Percentiles rank a stretch among this genome's conserved stretches.
Conservation (phyloP, 1,140 invertebrate genomes). For the Batillaria attramentaria region DNA sequence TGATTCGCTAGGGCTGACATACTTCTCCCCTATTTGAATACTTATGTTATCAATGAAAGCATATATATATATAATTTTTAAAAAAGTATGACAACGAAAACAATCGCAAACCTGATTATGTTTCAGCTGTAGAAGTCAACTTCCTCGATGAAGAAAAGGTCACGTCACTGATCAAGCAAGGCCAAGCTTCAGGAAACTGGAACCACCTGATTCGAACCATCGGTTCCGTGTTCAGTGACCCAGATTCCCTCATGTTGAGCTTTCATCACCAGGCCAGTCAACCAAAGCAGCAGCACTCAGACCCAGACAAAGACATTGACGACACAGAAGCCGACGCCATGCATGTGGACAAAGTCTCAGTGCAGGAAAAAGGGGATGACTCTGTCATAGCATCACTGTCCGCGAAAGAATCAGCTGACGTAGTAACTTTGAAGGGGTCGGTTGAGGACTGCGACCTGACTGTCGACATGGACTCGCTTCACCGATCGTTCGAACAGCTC, state of each 20-base stretch:
- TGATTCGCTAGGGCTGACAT: too few relatives aligned
- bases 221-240: conserved; percentile 81
- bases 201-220: conserved; percentile 80
- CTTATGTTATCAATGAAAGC: too few relatives aligned
- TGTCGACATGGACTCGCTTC: conserved; percentile 75
- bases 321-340: conserved; percentile 45
- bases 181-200: conserved; percentile 78
- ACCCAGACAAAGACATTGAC: conserved; percentile 80
- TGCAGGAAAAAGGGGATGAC: conserved; percentile 26
- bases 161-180: conserved; percentile 78
- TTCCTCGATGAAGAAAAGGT: conserved; percentile 79
- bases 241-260: conserved; percentile 81
- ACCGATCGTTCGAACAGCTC: conserved; percentile 78
- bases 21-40: too few relatives aligned
- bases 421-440: conserved; percentile 12
- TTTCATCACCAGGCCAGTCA: conserved; percentile 72
- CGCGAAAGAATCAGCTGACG: neutral
- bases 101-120: too few relatives aligned
- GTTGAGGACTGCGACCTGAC: conserved; percentile 53
- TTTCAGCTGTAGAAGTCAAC: conserved; percentile 45
- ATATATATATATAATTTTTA: too few relatives aligned
- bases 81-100: too few relatives aligned
- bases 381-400: neutral
- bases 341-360: conserved; percentile 22
- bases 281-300: conserved; percentile 59